These are phyloP conservation scores for Colostygia pectinataria DNA, from an alignment of 2,888 invertebrate genomes.

Conservation along the genomic window DNA sequence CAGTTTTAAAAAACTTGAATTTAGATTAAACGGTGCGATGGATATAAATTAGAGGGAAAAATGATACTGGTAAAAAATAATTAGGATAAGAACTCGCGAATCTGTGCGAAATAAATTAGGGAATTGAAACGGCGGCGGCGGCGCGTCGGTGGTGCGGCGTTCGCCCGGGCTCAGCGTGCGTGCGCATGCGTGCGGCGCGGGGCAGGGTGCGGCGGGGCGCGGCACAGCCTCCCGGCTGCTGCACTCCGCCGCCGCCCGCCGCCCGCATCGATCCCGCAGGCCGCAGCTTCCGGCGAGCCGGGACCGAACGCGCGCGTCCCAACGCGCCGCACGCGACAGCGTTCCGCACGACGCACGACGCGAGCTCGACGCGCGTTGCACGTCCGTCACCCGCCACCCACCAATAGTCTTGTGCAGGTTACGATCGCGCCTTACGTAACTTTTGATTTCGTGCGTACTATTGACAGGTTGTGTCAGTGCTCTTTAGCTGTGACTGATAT, in stretches of 20 bases:
- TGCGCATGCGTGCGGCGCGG: constrained; percentile 39
- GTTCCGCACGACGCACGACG: constrained; percentile 52
- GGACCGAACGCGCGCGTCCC: constrained; percentile 58
- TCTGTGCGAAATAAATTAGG: constrained; percentile 64
- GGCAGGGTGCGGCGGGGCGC: constrained; percentile 52
- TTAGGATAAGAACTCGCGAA: constrained; percentile 60
- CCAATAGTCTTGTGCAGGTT: constrained; percentile 62
- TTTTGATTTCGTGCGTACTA: constrained; percentile 57
- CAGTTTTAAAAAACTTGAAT: no score
- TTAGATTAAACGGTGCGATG: no score
- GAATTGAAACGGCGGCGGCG: constrained; percentile 53
- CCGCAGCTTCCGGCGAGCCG: constrained; percentile 62
- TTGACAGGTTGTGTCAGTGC: constrained; percentile 66
- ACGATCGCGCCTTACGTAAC: constrained; percentile 72
- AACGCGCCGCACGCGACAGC: constrained; percentile 32
- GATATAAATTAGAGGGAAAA: no score
- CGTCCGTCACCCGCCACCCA: constrained; percentile 49
- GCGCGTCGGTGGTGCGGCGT: constrained; percentile 41
- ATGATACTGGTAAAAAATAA: constrained; percentile 37
- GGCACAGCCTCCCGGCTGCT: constrained; percentile 73
- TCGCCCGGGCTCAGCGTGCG: constrained; percentile 39
- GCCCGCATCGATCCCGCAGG: constrained; percentile 80
- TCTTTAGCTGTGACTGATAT: constrained; percentile 5
- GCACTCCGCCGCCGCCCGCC: constrained; percentile 81
- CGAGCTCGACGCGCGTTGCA: constrained; percentile 46